Conservation (phyloP, 1,140 invertebrate genomes). For the Halotydeus destructor region DNA sequence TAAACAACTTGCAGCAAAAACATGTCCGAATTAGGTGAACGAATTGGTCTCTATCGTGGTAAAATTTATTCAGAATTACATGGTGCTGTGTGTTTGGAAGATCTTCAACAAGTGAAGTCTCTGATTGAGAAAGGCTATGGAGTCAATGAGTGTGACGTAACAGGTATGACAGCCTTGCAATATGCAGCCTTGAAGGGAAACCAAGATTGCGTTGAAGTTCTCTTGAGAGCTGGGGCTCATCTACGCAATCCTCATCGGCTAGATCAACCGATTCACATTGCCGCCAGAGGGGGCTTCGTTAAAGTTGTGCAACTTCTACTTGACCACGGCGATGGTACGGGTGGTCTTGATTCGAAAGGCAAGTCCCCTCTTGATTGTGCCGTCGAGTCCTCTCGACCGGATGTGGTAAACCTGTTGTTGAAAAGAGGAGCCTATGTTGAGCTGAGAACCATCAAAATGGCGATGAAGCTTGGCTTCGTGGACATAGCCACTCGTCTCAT, state of each 20-base stretch:
- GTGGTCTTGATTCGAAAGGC: background rate
- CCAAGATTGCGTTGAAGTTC: background rate
- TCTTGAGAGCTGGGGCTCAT: background rate
- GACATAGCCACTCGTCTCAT: no score
- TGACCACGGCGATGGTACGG: conserved; percentile 77
- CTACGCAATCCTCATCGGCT: background rate
- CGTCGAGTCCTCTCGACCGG: background rate
- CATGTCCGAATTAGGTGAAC: no score
- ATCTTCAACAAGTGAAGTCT: no score
- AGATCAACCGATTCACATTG: conserved; percentile 61
- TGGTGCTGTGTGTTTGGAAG: no score
- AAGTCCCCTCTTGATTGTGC: background rate
- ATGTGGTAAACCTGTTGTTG: background rate
- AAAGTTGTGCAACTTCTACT: conserved; percentile 84
- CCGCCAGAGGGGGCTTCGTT: conserved; percentile 75
- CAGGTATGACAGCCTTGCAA: background rate
- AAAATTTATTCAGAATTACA: no score
- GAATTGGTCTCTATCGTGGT: no score
- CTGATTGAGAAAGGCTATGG: background rate
- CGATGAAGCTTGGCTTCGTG: no score
- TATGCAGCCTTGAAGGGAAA: background rate
- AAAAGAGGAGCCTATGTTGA: background rate
- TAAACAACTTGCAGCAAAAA: no score
- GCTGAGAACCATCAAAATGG: no score
- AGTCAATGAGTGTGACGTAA: background rate